These are phyloP conservation scores for Antheraea assamensis DNA, from an alignment of 2,888 invertebrate genomes.

Conservation along the genomic window DNA sequence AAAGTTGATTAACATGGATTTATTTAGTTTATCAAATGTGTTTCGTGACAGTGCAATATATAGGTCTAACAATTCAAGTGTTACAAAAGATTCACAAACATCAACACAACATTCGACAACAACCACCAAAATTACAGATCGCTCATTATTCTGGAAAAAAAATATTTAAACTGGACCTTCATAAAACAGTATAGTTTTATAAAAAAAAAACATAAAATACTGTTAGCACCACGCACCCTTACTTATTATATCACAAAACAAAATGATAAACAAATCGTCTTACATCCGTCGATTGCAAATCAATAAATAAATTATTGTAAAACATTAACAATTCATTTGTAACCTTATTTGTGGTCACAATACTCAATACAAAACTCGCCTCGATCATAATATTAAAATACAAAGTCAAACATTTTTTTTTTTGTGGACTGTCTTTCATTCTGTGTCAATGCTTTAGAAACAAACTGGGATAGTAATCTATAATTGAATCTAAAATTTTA, in stretches of 20 bases:
- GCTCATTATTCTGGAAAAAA: conserved; percentile 30
- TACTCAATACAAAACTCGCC: conserved; percentile 14
- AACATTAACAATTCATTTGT: conserved; percentile 36
- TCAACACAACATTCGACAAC: conserved; percentile 58
- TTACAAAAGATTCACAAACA: conserved; percentile 62
- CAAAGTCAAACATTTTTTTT: conserved; percentile 23
- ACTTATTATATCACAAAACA: conserved; percentile 47
- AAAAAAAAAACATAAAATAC: conserved; percentile 34
- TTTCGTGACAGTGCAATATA: conserved; percentile 74
- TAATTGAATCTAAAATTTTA: conserved; percentile 59
- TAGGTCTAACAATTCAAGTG: conserved; percentile 71
- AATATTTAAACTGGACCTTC: background rate
- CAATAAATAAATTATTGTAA: conserved; percentile 47
- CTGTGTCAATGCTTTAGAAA: conserved; percentile 50
- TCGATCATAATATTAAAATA: conserved; percentile 3
- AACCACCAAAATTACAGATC: conserved; percentile 44
- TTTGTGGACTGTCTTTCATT: conserved; percentile 34
- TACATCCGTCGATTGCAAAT: conserved; percentile 37
- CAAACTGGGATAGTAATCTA: conserved; percentile 54
- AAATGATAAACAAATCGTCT: conserved; percentile 46
- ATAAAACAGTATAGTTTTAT: conserved; percentile 6
- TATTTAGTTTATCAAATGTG: conserved; percentile 77
- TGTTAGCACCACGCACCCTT: conserved; percentile 48
- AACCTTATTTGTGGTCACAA: conserved; percentile 14
- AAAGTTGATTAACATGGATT: conserved; percentile 74